phyloP scores from a whole-genome alignment of 1,140 invertebrate species.

The Hylaeus anthracinus region DNA sequence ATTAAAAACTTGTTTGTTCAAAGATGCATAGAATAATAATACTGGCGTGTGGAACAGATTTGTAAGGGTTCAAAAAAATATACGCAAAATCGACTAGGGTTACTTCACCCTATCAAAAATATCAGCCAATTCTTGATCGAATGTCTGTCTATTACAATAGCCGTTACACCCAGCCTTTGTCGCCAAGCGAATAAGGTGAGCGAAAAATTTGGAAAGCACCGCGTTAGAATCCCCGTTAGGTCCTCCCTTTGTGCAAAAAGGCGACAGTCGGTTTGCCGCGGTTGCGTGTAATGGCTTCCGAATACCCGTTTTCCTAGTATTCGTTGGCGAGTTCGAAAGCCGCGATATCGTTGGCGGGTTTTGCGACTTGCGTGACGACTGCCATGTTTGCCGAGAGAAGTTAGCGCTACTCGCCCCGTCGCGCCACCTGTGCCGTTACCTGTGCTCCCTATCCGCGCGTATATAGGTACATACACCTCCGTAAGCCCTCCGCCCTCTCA shows the following conservation, averaged over 20 bases:
- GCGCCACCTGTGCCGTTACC: conserved; percentile 55
- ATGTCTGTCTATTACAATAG: too few relatives aligned
- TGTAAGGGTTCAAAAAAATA: too few relatives aligned
- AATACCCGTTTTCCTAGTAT: conserved; percentile 54
- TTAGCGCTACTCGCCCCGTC: conserved; percentile 51
- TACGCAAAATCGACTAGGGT: too few relatives aligned
- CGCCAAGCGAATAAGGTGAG: too few relatives aligned
- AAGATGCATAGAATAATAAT: too few relatives aligned
- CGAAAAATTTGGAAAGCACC: too few relatives aligned
- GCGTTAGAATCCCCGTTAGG: not conserved
- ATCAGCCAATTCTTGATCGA: too few relatives aligned
- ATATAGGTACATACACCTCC: not conserved
- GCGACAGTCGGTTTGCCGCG: not conserved
- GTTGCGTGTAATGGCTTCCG: conserved; percentile 22
- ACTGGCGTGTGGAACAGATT: too few relatives aligned
- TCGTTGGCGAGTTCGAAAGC: conserved; percentile 57
- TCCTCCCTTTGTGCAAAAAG: not conserved
- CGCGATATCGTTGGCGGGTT: conserved; percentile 72
- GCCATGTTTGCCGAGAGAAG: conserved; percentile 74
- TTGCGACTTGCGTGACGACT: conserved; percentile 77
- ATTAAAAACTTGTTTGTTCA: too few relatives aligned
- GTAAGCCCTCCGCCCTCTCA: not conserved
- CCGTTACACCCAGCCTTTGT: too few relatives aligned
- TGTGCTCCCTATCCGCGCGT: conserved; percentile 8
- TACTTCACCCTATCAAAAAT: too few relatives aligned